Percentiles rank a stretch among this genome's conserved stretches.
phyloP scores from a whole-genome alignment of 2,797 vertebrate genomes.

The Serranus cabrilla region DNA sequence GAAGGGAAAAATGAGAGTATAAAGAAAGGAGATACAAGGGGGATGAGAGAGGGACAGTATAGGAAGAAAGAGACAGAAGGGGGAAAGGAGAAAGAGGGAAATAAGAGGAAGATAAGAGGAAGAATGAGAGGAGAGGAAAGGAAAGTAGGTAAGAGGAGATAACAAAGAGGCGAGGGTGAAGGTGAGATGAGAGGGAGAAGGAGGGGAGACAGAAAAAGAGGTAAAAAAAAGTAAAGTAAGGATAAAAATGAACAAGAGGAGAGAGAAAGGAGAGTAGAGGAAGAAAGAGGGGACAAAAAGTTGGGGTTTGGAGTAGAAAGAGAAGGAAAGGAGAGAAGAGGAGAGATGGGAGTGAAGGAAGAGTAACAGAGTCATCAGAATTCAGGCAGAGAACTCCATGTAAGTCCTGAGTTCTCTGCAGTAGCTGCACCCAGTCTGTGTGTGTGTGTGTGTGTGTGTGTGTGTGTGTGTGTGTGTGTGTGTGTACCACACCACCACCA shows the following conservation, averaged over 20 bases:
- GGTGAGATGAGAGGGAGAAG: neutral
- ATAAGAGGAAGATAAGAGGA: neutral
- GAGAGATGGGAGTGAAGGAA: slow-evolving; percentile 20
- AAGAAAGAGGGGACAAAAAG: neutral
- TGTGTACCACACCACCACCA: neutral
- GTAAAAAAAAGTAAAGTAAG: neutral
- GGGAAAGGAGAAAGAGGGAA: too few relatives aligned
- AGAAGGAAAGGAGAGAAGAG: neutral
- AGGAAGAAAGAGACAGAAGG: neutral
- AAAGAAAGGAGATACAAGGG: slow-evolving; percentile 3
- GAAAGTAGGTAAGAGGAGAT: too few relatives aligned
- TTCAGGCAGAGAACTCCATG: slow-evolving; percentile 61
- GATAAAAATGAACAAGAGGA: neutral
- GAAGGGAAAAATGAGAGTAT: too few relatives aligned
- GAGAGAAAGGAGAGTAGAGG: neutral
- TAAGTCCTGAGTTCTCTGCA: slow-evolving; percentile 56
- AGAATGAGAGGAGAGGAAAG: too few relatives aligned
- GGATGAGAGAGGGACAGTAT: neutral
- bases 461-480: slow-evolving; percentile 10
- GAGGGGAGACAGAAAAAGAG: neutral
- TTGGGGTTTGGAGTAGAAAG: neutral
- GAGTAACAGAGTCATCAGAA: slow-evolving; percentile 31
- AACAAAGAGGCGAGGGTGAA: neutral
- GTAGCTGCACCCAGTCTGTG: neutral
- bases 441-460: slow-evolving; percentile 7